Evolutionary conservation across 2,797 vertebrate species (phyloP).

Genomic region (Hypotaenidia philippensis): DNA sequence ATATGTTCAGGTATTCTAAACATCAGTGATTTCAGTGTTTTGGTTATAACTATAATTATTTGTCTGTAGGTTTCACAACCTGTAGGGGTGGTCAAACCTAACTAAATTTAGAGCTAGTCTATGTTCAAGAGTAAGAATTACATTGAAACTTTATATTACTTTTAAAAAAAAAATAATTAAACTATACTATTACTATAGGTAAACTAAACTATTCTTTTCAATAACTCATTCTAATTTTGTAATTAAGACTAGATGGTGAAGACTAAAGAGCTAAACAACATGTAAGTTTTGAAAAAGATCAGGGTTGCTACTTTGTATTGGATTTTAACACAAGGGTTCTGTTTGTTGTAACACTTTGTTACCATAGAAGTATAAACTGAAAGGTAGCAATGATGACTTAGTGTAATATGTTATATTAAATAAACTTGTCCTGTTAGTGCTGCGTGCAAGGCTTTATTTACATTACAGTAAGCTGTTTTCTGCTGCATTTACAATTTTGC

Average conservation of each 20-base stretch:
- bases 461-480: slow-evolving; percentile 79
- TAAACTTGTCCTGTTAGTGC: slow-evolving; percentile 76
- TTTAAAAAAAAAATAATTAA: not conserved
- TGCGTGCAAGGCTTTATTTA: slow-evolving; percentile 75
- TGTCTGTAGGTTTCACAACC: not conserved
- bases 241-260: not conserved
- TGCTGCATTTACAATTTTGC: slow-evolving; percentile 75
- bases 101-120: not conserved
- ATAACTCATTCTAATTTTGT: not conserved
- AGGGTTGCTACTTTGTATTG: slow-evolving; percentile 44
- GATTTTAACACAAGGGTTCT: slow-evolving; percentile 71
- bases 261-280: not conserved
- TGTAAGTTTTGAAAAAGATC: not conserved
- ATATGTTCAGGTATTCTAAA: not conserved
- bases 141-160: not conserved
- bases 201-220: not conserved
- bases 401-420: slow-evolving; percentile 77
- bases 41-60: not conserved
- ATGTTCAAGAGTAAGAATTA: not conserved
- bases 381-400: slow-evolving; percentile 79
- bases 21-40: not conserved
- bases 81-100: not conserved
- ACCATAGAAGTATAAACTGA: slow-evolving; percentile 81
- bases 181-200: not conserved
- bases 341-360: slow-evolving; percentile 80